Conservation (phyloP, 2,888 invertebrate genomes). For the Caenorhabditis sp. region DNA sequence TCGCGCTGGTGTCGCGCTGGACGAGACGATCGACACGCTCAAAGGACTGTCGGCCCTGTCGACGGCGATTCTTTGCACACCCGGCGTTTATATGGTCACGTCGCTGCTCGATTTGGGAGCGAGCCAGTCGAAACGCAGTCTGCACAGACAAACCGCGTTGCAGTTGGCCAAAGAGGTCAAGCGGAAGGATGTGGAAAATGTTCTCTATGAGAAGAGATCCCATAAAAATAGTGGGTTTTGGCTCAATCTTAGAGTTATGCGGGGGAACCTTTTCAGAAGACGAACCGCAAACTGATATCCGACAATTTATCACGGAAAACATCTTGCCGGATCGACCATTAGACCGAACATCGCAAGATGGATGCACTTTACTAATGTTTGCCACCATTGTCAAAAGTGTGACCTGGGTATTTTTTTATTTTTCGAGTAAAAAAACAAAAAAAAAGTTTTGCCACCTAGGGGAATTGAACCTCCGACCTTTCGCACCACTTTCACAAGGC, state of each 20-base stretch:
- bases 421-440: no score
- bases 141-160: conserved; percentile 19
- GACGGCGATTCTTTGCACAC: conserved; percentile 37
- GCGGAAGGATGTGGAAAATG: conserved; percentile 32
- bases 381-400: conserved; percentile 44
- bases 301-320: conserved; percentile 20
- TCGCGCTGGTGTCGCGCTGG: conserved; percentile 29
- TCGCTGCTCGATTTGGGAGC: conserved; percentile 51
- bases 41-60: conserved; percentile 46
- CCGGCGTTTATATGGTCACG: conserved; percentile 41
- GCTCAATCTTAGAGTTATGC: background rate
- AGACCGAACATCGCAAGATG: conserved; percentile 33
- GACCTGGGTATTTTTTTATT: background rate
- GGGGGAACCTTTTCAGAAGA: no score
- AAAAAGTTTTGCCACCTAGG: no score
- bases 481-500: no score
- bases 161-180: conserved; percentile 37
- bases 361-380: conserved; percentile 42
- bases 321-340: conserved; percentile 4
- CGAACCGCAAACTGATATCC: conserved; percentile 18
- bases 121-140: conserved; percentile 29
- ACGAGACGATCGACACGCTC: conserved; percentile 40
- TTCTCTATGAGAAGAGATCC: conserved; percentile 33
- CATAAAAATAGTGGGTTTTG: conserved; percentile 26
- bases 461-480: no score